Base-by-base conservation (phyloP, 2,113 vertebrate genomes). In the Crotalus tigris region DNA sequence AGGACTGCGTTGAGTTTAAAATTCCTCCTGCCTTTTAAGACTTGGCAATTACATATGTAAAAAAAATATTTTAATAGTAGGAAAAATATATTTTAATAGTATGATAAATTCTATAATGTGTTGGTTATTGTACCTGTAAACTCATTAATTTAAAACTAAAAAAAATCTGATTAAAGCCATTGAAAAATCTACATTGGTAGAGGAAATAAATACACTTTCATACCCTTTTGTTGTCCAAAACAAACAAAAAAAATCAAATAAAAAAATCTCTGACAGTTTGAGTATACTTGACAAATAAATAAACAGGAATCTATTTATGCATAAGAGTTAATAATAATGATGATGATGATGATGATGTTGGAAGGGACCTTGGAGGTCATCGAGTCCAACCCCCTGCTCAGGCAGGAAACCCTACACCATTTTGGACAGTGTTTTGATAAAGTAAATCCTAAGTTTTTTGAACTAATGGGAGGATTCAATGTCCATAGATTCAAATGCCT, bases 161-260 rank as follows among this genome's bases (percentile, higher is more conserved):
- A 26, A 1, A 44, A 53, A 26, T 54, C 58, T 61, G 86, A 69
- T 26, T 19, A 69, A 59, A 69, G 21, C 0, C 49, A 51, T 26
- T 21, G 59, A 85, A 90, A 90, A 93, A 87, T 64, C 91, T 85
- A 93, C 95, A 95, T 88, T 57, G 93, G 94, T 91, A 91, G 75
- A 88, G 81, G 91, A 95, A 51, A 54, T 90, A 55, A 89, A 89
- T 89, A 93, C 94, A 93, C 92, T 94, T 93, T 95, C 87, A 93
- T 94, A 92, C 91, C 10, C 94, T 94, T 95, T 93, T 51, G 91
- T 92, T 55, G 46, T 93, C 91, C 94, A 97, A 94, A 13, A 93
- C 39, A 61, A 24, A 1, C 13, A 55, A 55, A 55, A 2, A 55
- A 55, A 57, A 57, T 1, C 49, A 51, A 51, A 51, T 51, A 51